Conservation (phyloP, 2,113 vertebrate genomes). For the Phalacrocorax brasilianus region DNA sequence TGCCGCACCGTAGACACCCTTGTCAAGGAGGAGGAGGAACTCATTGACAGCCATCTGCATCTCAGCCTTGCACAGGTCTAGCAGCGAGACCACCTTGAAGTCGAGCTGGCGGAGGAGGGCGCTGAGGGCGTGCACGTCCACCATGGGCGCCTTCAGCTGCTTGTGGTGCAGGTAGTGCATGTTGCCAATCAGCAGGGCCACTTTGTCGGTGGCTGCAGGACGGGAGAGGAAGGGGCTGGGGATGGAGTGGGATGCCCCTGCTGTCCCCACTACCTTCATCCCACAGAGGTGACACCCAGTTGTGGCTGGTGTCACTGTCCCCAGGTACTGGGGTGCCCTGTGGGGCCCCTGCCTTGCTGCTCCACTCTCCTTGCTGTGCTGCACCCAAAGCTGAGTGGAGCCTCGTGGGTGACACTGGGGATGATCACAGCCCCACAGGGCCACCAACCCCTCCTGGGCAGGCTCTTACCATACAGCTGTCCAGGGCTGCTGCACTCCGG, state of each 20-base stretch:
- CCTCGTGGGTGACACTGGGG: not conserved
- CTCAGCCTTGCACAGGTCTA: conserved; percentile 84
- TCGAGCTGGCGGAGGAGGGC: conserved; percentile 84
- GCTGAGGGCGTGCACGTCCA: conserved; percentile 81
- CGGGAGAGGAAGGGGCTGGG: accelerated
- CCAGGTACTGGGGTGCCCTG: accelerated
- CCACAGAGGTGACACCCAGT: not conserved
- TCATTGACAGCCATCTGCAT: conserved; percentile 85
- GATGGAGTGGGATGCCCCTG: accelerated
- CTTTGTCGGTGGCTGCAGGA: conserved; percentile 85
- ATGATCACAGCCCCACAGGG: not conserved
- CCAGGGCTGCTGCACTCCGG: not conserved
- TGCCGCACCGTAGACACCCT: conserved; percentile 81
- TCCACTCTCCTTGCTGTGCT: accelerated
- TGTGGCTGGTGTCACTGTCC: not conserved
- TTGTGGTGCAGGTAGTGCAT: conserved; percentile 84
- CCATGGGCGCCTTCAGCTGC: conserved; percentile 80
- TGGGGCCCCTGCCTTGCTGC: accelerated
- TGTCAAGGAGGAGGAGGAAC: conserved; percentile 85
- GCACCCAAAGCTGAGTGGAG: not conserved
- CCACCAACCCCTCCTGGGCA: not conserved
- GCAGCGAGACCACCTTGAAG: conserved; percentile 88
- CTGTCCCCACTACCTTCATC: not conserved
- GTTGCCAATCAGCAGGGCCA: conserved; percentile 87
- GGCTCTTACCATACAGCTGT: conserved; percentile 31